Conservation (phyloP, 2,113 vertebrate genomes). For the Tapirus terrestris region DNA sequence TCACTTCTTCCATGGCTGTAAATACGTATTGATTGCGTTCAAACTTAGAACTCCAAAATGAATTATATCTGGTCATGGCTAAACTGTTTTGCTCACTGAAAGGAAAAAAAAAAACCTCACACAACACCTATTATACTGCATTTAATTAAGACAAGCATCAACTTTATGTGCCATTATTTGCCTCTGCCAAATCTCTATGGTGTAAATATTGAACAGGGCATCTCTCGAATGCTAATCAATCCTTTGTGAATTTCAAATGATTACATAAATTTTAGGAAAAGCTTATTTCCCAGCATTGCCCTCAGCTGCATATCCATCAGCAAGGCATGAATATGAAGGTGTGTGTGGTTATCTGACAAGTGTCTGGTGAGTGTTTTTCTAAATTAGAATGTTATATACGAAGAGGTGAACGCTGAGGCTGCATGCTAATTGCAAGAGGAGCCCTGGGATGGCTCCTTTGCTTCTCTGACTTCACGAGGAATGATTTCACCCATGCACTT, state of each 20-base stretch:
- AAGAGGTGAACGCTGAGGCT: slow-evolving; percentile 67
- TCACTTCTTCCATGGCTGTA: slow-evolving; percentile 83
- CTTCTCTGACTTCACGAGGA: background rate
- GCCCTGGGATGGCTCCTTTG: rapidly evolving
- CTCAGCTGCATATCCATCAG: slow-evolving; percentile 76
- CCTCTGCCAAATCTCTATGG: slow-evolving; percentile 87
- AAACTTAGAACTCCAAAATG: slow-evolving; percentile 87
- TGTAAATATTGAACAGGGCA: slow-evolving; percentile 90
- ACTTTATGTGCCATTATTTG: slow-evolving; percentile 90
- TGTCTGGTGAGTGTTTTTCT: slow-evolving; percentile 79
- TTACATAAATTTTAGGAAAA: slow-evolving; percentile 90
- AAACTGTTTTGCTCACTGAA: slow-evolving; percentile 87
- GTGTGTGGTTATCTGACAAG: slow-evolving; percentile 83
- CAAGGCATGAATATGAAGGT: slow-evolving; percentile 78
- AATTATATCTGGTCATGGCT: slow-evolving; percentile 87
- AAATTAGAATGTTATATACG: slow-evolving; percentile 86
- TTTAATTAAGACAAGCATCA: slow-evolving; percentile 92
- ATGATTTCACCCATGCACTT: background rate
- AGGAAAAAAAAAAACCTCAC: slow-evolving; percentile 66
- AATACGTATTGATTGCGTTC: slow-evolving; percentile 91
- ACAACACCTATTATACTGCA: slow-evolving; percentile 88
- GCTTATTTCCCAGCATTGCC: slow-evolving; percentile 84
- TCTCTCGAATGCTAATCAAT: slow-evolving; percentile 91
- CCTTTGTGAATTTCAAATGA: slow-evolving; percentile 89
- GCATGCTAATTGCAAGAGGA: background rate